A percentile compares a stretch with the other conserved stretches of the same genome.
These are phyloP conservation scores for Eupithecia inturbata DNA, from an alignment of 2,888 invertebrate species.

Conservation along the genomic window DNA sequence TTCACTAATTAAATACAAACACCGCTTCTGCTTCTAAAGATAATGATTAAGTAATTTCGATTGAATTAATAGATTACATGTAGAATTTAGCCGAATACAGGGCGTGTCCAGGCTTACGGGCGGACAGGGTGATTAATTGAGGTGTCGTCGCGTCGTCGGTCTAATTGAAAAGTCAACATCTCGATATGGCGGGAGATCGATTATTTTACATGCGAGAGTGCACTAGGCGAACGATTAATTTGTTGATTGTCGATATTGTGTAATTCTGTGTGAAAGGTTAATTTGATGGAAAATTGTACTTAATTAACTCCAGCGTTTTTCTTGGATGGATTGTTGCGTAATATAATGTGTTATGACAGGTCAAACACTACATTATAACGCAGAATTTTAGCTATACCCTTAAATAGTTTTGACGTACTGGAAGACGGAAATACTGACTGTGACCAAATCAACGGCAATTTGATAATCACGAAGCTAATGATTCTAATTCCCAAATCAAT, in stretches of 20 bases:
- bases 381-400: not conserved
- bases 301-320: not conserved
- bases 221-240: not conserved
- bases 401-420: not conserved
- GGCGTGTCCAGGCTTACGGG: slow-evolving; percentile 36
- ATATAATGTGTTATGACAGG: not conserved
- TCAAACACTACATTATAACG: not conserved
- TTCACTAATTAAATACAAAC: slow-evolving; percentile 1
- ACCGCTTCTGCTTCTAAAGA: slow-evolving; percentile 16
- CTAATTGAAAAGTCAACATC: slow-evolving; percentile 84
- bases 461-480: not conserved
- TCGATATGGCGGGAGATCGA: slow-evolving; percentile 67
- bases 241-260: not conserved
- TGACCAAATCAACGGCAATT: not conserved
- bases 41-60: slow-evolving; percentile 48
- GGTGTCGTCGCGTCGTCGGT: slow-evolving; percentile 59
- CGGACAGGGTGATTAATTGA: slow-evolving; percentile 18
- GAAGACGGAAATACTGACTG: not conserved
- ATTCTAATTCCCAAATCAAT: slow-evolving; percentile 7
- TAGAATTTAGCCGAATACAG: slow-evolving; percentile 56
- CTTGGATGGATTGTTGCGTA: not conserved
- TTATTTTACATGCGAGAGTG: slow-evolving; percentile 60
- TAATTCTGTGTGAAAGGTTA: not conserved
- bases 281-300: not conserved
- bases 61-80: slow-evolving; percentile 47